Evolutionary conservation across 2,113 vertebrate genomes (phyloP), one percentile per base, ranked within the genome.

Genomic region (Lasiurus borealis): DNA sequence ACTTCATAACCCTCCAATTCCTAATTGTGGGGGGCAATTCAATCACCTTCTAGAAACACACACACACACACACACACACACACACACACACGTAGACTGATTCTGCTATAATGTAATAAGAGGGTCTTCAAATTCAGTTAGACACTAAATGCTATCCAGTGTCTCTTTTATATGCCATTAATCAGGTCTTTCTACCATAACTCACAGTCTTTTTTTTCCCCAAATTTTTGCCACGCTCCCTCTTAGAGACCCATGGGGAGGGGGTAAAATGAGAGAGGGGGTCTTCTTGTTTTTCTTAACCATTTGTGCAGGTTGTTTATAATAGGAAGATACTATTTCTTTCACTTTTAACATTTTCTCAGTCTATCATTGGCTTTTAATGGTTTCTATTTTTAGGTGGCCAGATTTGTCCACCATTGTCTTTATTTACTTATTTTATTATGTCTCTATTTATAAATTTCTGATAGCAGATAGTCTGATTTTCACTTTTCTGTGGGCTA

Each of bases 381-480:
- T 80, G 40, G 34, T 54, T 88, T 54, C 71, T 62, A 40, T 62
- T 72, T 77, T 73, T 31, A 77, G 14, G 34, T 54, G 44, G 27
- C 34, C 13, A 69, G 50, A 77, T 88, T 62, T 54, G 54, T 19
- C n/a, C 57, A 78, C 48, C 57, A 76, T 13, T 76, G 50, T n/a
- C 46, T 92, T 75, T 83, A 40, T 59, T 78, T 10, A 25, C 73
- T 83, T 66, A 36, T 86, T 73, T 75, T 84, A 54, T 83, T 69
- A 88, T 80, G 54, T 73, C 78, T 91, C 59, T 73, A 46, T 25
- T 94, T 85, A 88, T 46, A 85, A 94, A 94, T 78, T 73, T 59
- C 46, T 64, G 8, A 92, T 0, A 91, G n/a, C 46, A 77, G n/a
- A 72, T 34, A 82, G 62, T 77, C 69, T 64, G 12, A 86, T 59